Evolutionary conservation across 1,140 invertebrate species (phyloP).

Genomic region (Lepidurus packardi): DNA sequence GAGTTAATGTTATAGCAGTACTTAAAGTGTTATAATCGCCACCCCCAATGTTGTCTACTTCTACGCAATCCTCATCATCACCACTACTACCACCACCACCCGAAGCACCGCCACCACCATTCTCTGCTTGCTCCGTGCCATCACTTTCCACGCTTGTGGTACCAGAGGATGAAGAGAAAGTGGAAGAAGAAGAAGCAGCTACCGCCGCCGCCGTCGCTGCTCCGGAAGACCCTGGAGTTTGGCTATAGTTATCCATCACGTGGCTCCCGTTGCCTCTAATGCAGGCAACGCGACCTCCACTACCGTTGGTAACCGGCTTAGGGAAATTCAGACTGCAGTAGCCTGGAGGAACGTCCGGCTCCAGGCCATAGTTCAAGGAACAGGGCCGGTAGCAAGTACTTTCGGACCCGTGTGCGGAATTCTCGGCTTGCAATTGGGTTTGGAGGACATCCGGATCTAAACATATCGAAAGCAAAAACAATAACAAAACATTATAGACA

Average conservation of each 20-base stretch:
- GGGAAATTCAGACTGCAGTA: constrained; percentile 26
- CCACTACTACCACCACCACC: neutral
- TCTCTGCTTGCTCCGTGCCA: neutral
- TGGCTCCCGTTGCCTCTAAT: neutral
- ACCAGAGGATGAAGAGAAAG: neutral
- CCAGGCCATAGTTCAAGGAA: constrained; percentile 33
- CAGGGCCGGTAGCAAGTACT: constrained; percentile 34
- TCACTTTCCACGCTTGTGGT: neutral
- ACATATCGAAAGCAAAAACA: neutral
- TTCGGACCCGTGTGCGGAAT: constrained; percentile 30
- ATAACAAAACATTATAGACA: neutral
- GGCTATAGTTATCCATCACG: constrained; percentile 6
- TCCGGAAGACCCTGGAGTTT: neutral
- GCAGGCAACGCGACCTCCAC: neutral
- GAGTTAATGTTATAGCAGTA: neutral
- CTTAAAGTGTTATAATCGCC: neutral
- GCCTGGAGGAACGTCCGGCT: constrained; percentile 30
- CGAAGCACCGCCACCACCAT: neutral
- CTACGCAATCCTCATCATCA: neutral
- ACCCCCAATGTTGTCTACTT: neutral
- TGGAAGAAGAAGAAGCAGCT: constrained; percentile 18
- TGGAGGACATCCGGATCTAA: constrained; percentile 34
- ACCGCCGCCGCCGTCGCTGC: neutral
- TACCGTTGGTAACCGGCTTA: neutral
- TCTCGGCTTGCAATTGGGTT: constrained; percentile 29